Percentiles rank a stretch among this genome's conserved stretches.
Evolutionary conservation across 2,113 vertebrate genomes (phyloP).

Genomic region (Pedetes capensis): DNA sequence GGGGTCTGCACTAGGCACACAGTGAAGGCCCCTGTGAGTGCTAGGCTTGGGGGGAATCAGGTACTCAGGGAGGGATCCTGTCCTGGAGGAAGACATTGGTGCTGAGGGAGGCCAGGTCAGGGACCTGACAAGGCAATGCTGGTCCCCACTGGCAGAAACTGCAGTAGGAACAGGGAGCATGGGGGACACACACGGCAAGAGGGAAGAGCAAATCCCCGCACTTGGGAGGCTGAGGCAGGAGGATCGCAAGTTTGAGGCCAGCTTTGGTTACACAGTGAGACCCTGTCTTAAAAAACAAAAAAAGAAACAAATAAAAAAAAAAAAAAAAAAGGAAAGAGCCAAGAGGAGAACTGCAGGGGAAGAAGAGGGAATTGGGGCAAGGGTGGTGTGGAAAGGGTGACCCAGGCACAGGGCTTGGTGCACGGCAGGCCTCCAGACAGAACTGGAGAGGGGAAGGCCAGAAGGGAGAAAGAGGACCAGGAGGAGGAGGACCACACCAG

Average conservation of each 20-base stretch:
- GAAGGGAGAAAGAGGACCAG: slow-evolving; percentile 75
- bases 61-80: background rate
- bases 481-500: slow-evolving; percentile 83
- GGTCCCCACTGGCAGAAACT: background rate
- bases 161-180: background rate
- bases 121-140: background rate
- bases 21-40: background rate
- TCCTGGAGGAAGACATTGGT: background rate
- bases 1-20: background rate
- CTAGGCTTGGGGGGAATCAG: background rate
- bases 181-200: background rate
- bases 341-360: background rate
- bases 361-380: background rate
- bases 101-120: slow-evolving; percentile 17
- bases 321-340: background rate
- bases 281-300: background rate
- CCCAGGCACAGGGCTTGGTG: background rate
- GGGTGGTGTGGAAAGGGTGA: background rate
- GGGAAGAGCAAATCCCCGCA: background rate
- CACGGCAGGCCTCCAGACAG: slow-evolving; percentile 6
- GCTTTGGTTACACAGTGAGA: background rate
- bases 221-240: background rate
- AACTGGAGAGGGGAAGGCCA: slow-evolving; percentile 46
- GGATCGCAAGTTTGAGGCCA: background rate
- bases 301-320: background rate